Percentiles rank a stretch among this genome's conserved stretches.
Evolutionary conservation across 2,113 vertebrate genomes (phyloP).

Genomic region (Pollimyrus isidori): DNA sequence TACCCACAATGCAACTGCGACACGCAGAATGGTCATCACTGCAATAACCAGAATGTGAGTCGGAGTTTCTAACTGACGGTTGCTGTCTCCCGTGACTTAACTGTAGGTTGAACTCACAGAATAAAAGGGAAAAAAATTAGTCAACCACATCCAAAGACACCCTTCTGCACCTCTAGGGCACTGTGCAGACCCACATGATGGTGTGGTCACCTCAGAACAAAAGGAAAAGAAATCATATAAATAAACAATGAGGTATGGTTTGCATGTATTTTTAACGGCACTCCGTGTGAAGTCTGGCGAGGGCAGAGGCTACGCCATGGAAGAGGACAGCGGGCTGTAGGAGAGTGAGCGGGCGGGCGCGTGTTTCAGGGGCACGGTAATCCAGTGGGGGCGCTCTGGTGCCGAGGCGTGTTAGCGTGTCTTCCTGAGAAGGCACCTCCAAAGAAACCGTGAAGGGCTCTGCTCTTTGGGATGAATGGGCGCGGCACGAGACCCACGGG

Average conservation of each 20-base stretch:
- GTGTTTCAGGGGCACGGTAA: conserved; percentile 28
- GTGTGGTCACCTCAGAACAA: conserved; percentile 62
- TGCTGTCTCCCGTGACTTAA: conserved; percentile 43
- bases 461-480: neutral
- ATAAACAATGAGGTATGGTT: conserved; percentile 68
- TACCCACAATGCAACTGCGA: neutral
- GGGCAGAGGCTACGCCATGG: conserved; percentile 43
- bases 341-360: conserved; percentile 31
- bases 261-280: conserved; percentile 72
- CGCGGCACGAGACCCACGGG: neutral
- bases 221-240: conserved; percentile 62
- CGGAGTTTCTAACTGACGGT: conserved; percentile 20
- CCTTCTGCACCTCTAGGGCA: conserved; percentile 48
- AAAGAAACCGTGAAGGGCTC: neutral
- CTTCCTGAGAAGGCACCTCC: neutral
- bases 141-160: conserved; percentile 54
- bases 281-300: conserved; percentile 62
- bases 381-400: neutral
- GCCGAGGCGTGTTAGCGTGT: neutral
- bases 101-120: conserved; percentile 46
- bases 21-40: neutral
- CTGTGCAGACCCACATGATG: conserved; percentile 40
- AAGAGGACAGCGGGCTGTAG: conserved; percentile 53
- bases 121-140: conserved; percentile 35
- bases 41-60: conserved; percentile 29